Base-by-base conservation (phyloP, 2,888 invertebrate genomes). In the Chaetogeoica ovagalla region DNA sequence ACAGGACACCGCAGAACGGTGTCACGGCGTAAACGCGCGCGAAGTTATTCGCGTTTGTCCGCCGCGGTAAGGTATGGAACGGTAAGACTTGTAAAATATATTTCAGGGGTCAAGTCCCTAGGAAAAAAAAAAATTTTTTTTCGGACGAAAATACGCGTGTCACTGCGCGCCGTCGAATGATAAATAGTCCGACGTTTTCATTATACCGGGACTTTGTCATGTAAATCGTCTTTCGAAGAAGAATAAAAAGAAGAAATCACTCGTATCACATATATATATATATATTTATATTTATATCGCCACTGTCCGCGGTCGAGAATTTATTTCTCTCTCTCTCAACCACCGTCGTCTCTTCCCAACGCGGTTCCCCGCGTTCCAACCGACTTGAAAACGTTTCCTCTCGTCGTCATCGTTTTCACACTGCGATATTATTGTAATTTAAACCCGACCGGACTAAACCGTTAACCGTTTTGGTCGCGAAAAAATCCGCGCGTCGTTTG, bases 151-250 rank as follows among this genome's bases (percentile, higher is more conserved):
- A 39, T 39, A 60, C 43, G 21, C 43, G 21, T 43, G 43, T 19
- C 43, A 23, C 19, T 2, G 17, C 66, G 55, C 30, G 30, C 30
- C 30, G 19, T 13, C 43, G 6, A 8, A 74, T 74, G 63, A 74
- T 63, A 74, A 63, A 74, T 74, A 30, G 63, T 63, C 13, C 30
- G 1, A n/a, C 63, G 52, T 73, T 74, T 73, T 63, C 63, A 30
- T 74, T 55, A 30, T 30, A 52, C 52, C 19, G 30, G 30, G 19
- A 52, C 30, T 74, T 55, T 74, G 63, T 74, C 65, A 74, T 65
- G 74, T 39, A 65, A 74, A 74, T 74, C 55, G 55, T 30, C 30
- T 4, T 30, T 4, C 30, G 4, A 30, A 30, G 30, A 1, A 30
- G 30, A n/a, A n/a, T n/a, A n/a, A n/a, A n/a, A n/a, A n/a, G 30